Percentiles rank a stretch among this genome's conserved stretches.
phyloP scores from a whole-genome alignment of 2,888 invertebrate species.

The Calliphora vomitoria region DNA sequence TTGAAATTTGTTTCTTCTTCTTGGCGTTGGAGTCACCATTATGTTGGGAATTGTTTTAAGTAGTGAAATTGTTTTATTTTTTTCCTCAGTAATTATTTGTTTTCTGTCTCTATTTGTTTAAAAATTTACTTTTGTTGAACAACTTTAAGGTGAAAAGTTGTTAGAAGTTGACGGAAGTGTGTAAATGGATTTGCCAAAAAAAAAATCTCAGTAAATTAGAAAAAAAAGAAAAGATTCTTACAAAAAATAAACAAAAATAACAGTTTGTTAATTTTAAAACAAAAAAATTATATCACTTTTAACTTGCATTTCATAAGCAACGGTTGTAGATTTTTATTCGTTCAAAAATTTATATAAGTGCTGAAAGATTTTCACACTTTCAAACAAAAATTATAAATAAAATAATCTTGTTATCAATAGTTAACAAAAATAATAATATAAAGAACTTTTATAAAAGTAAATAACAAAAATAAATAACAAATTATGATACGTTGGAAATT shows the following conservation, averaged over 20 bases:
- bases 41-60: conserved; percentile 32
- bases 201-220: conserved; percentile 4
- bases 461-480: not conserved
- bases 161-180: conserved; percentile 65
- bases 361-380: not conserved
- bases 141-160: conserved; percentile 65
- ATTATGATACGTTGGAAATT: conserved; percentile 68
- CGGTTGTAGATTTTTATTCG: conserved; percentile 43
- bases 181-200: conserved; percentile 57
- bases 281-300: conserved; percentile 54
- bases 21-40: too few species aligned
- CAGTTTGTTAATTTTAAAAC: conserved; percentile 46
- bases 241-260: conserved; percentile 41
- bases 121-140: not conserved
- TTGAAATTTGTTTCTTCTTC: conserved; percentile 17
- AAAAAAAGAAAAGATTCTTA: conserved; percentile 23
- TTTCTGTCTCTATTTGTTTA: conserved; percentile 1
- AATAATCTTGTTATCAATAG: conserved; percentile 10
- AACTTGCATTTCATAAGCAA: conserved; percentile 68
- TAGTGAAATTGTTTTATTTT: conserved; percentile 57
- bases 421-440: conserved; percentile 39
- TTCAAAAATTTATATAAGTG: not conserved
- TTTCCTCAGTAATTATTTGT: conserved; percentile 55
- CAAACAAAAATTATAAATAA: conserved; percentile 1
- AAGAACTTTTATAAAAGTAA: conserved; percentile 32